Base-by-base conservation (phyloP, 2,113 vertebrate species). In the Plectropomus leopardus region DNA sequence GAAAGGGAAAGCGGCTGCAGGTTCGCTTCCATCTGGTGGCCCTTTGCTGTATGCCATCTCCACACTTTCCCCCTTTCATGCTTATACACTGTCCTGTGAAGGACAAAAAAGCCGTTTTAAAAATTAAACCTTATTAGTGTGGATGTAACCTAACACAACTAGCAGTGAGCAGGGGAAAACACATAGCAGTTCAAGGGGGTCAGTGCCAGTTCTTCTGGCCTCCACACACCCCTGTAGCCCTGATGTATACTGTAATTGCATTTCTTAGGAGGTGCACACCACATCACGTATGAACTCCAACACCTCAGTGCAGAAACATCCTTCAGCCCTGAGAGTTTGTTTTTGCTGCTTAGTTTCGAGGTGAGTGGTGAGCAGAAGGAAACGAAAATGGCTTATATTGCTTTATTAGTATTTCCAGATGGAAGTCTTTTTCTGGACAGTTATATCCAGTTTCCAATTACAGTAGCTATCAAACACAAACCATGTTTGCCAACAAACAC, bases 241-340 rank as follows among this genome's bases (percentile, higher is more conserved):
- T 76, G 70, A 86, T 86, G 61, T 73, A 55, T 58, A 59, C 58
- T 78, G 72, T 81, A 86, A 86, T 83, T 90, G 64, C 78, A 83
- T 88, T 78, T 87, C 67, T 64, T 58, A 78, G 67, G 75, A 76
- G 73, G 78, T 76, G 73, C 59, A 79, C 78, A 68, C 55, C 51
- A 45, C 79, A 83, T 86, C 57, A 65, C 36, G 60, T 45, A 77
- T 51, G 75, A 54, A 58, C 67, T 72, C 26, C 42, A 51, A 64
- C 53, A 84, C 58, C 74, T 57, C 10, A 3, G 60, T 47, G 63
- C 72, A 77, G 36, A 76, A 63, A 72, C 71, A 77, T 83, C 48
- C 72, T 66, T 83, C 75, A 81, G 64, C 47, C 28, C 73, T 76
- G 48, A 75, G 48, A 79, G 75, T 58, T 42, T 80, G 71, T 63